Conservation (phyloP, 2,797 vertebrate genomes). For the Manis pentadactyla region DNA sequence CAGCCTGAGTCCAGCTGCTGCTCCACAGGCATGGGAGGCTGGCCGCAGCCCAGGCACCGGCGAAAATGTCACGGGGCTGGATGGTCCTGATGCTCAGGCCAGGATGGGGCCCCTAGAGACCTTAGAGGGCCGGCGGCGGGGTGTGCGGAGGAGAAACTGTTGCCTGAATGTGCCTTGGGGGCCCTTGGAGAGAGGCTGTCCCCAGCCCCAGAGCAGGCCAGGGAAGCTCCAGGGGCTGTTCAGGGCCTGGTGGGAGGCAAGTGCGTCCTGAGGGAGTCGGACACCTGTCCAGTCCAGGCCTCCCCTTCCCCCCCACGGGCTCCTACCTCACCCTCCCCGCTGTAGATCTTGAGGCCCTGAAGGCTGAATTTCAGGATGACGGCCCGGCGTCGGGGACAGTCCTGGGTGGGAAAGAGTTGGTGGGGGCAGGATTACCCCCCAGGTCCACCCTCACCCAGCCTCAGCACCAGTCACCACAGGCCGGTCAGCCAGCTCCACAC, state of each 20-base stretch:
- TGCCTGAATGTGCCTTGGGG: not conserved
- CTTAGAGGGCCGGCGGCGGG: not conserved
- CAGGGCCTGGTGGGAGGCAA: not conserved
- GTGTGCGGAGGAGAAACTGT: not conserved
- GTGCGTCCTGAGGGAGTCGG: not conserved
- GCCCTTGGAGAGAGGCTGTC: not conserved
- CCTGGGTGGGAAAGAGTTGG: constrained; percentile 83
- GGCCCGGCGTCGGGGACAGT: constrained; percentile 86
- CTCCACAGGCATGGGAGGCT: not conserved
- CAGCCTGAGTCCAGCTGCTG: not conserved
- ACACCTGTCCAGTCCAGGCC: not conserved
- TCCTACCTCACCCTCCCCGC: constrained; percentile 92
- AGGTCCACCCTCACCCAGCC: not conserved
- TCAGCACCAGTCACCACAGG: not conserved
- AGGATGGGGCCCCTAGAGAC: not conserved
- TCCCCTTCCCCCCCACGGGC: not conserved
- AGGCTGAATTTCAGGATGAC: constrained; percentile 95
- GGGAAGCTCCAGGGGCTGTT: not conserved
- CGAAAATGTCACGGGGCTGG: not conserved
- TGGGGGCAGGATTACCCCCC: not conserved
- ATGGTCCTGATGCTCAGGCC: not conserved
- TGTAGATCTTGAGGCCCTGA: constrained; percentile 95
- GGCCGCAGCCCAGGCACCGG: not conserved
- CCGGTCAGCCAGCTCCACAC: not conserved
- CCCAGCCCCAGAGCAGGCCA: not conserved